Evolutionary conservation across 2,888 invertebrate species (phyloP), one percentile per base, ranked within the genome.

Genomic region (Flexamia atlantica): DNA sequence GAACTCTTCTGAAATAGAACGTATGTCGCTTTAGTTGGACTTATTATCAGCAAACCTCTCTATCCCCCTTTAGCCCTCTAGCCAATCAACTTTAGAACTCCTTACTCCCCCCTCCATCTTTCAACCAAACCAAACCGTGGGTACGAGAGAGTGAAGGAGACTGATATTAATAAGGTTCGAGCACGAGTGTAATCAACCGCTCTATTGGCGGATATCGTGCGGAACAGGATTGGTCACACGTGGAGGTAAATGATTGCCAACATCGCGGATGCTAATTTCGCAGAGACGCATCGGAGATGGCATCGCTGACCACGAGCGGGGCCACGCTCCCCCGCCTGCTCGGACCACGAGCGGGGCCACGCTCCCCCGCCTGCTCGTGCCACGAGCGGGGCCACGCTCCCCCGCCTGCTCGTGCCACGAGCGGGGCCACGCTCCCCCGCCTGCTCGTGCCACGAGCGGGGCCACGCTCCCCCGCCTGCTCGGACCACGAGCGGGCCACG

Each of bases 261-360:
- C 76, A 76, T 76, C 28, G 76, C 42, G 36, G 76, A 76, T 76
- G 76, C 76, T 76, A 76, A 76, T 76, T 76, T 30, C 76, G 17
- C 76, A 28, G 46, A 28, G 32, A 70, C 76, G 36, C 76, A 46
- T 76, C 76, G 28, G 25, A 3, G 76, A 76, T 76, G 28, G 50
- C 50, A 46, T 76, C 76, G 32, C 64, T 7, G 20, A 5, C 70
- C 46, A 42, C 72, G 72, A 72, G 46, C 28, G 14, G 28, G 5
- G 7, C 20, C 40, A 36, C 40, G 70, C 40, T 70, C 70, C 70
- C 40, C 70, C 70, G 7, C 36, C 70, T 28, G 40, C 70, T 14
- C 70, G 30, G 28, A 68, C 32, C 68, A 68, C 68, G 68, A 68
- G n/a, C n/a, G n/a, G n/a, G n/a, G n/a, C n/a, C n/a, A n/a, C n/a